Conservation (phyloP, 2,888 invertebrate genomes). For the Zygogramma bicolorata region DNA sequence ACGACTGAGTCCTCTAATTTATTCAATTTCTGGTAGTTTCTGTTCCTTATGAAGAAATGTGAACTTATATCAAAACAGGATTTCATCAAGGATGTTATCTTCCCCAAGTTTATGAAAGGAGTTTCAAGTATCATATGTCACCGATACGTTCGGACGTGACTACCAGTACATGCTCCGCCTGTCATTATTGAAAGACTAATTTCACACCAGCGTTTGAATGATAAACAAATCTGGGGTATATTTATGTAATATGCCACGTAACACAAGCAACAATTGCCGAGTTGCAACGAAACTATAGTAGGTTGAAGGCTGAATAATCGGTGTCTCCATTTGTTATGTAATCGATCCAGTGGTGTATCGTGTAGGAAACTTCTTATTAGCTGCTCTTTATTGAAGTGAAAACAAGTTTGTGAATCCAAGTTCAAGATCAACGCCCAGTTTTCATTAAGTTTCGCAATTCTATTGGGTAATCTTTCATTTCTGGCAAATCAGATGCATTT, state of each 20-base stretch:
- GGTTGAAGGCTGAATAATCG: conserved; percentile 20
- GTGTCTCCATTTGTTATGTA: conserved; percentile 14
- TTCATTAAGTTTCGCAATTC: background rate
- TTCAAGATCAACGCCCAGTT: background rate
- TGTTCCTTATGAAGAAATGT: too few relatives aligned
- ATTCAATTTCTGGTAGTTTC: too few relatives aligned
- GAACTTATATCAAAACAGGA: too few relatives aligned
- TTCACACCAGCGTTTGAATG: background rate
- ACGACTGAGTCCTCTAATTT: too few relatives aligned
- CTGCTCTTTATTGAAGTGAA: background rate
- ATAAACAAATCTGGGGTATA: background rate
- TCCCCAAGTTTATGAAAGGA: too few relatives aligned
- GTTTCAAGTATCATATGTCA: background rate
- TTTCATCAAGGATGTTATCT: too few relatives aligned
- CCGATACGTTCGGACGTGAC: background rate
- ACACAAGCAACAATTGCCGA: conserved; percentile 12
- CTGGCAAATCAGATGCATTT: background rate
- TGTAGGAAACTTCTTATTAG: background rate
- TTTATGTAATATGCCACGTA: conserved; percentile 21
- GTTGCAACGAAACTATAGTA: conserved; percentile 21
- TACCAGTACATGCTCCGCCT: background rate
- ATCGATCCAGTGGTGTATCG: conserved; percentile 21
- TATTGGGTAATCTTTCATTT: background rate
- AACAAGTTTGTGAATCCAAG: conserved; percentile 11
- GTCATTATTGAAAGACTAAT: background rate